Conservation (phyloP, 2,797 vertebrate species). For the Adelosebastes latens region DNA sequence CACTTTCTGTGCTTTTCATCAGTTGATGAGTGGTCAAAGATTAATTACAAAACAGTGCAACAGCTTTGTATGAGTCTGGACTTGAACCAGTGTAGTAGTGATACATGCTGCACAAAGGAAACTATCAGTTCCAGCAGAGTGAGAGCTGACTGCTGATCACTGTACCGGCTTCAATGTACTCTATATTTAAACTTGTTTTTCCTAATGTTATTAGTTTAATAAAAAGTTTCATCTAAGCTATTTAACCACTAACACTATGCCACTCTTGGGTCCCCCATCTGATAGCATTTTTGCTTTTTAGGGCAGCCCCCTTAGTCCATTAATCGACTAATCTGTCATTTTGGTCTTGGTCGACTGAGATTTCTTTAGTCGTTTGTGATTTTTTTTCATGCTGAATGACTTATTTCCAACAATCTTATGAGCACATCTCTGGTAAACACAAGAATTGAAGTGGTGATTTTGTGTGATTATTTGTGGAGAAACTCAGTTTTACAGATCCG, state of each 20-base stretch:
- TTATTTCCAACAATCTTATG: neutral
- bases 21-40: neutral
- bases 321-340: too few relatives aligned
- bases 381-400: too few relatives aligned
- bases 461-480: too few relatives aligned
- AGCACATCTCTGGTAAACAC: too few relatives aligned
- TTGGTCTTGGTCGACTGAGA: too few relatives aligned
- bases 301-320: too few relatives aligned
- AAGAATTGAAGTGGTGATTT: too few relatives aligned
- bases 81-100: neutral
- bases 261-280: too few relatives aligned
- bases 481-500: too few relatives aligned
- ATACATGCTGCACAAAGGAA: neutral
- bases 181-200: neutral
- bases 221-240: neutral
- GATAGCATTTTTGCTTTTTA: too few relatives aligned
- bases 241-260: neutral
- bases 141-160: neutral
- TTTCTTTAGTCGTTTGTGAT: too few relatives aligned
- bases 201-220: neutral
- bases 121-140: neutral
- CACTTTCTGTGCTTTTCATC: neutral
- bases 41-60: neutral
- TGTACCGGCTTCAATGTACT: neutral
- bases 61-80: neutral